These are phyloP conservation scores for Microcebus tavaratra DNA, from an alignment of 2,113 vertebrate species.

Conservation along the genomic window DNA sequence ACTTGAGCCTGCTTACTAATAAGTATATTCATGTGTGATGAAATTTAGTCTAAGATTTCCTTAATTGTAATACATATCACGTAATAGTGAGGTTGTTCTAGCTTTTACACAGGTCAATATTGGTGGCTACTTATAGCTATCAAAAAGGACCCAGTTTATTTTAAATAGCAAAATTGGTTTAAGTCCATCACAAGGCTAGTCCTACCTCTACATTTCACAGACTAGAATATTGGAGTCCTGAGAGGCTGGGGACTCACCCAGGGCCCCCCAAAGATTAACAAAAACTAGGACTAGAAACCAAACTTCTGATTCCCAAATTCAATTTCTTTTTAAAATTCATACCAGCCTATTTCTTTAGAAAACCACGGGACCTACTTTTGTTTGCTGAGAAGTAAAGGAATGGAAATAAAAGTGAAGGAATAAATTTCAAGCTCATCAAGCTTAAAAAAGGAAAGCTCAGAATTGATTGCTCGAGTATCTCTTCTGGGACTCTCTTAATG, in stretches of 20 bases:
- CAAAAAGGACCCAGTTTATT: neutral
- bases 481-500: neutral
- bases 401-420: neutral
- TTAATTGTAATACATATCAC: neutral
- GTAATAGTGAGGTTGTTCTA: neutral
- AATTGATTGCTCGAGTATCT: neutral
- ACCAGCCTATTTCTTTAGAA: neutral
- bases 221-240: neutral
- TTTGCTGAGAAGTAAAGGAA: neutral
- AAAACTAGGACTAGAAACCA: neutral
- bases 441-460: neutral
- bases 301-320: neutral
- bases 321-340: neutral
- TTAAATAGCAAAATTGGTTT: neutral
- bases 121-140: neutral
- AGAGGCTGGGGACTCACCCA: neutral
- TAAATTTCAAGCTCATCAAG: neutral
- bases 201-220: neutral
- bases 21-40: neutral
- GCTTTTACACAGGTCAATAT: neutral
- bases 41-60: neutral
- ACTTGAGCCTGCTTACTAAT: neutral
- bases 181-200: neutral
- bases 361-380: neutral
- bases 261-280: neutral